Evolutionary conservation across 2,888 invertebrate genomes (phyloP).

Genomic region (Drosophila diplacantha): DNA sequence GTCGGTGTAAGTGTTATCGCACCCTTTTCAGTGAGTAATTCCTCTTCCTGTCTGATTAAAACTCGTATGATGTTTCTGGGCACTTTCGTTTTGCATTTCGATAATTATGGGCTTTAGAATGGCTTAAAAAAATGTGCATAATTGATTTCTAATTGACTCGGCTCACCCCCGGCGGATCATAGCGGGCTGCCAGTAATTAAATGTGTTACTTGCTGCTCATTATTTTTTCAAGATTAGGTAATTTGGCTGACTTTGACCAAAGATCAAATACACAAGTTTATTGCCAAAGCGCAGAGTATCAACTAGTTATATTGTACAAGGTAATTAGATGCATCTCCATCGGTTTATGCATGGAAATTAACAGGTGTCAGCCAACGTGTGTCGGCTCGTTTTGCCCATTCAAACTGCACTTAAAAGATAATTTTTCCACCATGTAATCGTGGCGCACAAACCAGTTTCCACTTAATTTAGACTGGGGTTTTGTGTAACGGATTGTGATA

Average conservation of each 20-base stretch:
- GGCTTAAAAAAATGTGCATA: not conserved
- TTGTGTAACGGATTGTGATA: conserved; percentile 17
- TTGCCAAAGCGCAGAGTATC: not conserved
- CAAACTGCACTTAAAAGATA: not conserved
- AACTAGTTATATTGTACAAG: not conserved
- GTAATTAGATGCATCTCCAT: conserved; percentile 2
- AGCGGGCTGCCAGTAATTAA: conserved; percentile 9
- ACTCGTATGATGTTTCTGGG: conserved; percentile 25
- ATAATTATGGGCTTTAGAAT: conserved; percentile 1
- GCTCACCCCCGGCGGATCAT: not conserved
- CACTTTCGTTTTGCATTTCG: not conserved
- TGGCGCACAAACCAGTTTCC: conserved; percentile 15
- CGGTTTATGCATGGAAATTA: conserved; percentile 11
- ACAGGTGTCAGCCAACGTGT: not conserved
- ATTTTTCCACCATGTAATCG: conserved; percentile 14
- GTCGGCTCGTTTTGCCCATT: not conserved
- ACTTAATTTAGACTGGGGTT: conserved; percentile 9
- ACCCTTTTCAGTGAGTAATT: conserved; percentile 18
- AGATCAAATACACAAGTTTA: conserved; percentile 2
- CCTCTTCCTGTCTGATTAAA: conserved; percentile 34
- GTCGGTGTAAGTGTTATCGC: conserved; percentile 25
- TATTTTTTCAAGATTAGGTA: conserved; percentile 7
- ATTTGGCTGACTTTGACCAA: not conserved
- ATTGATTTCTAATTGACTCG: conserved; percentile 32
- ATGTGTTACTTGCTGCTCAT: not conserved